Evolutionary conservation across 2,797 vertebrate species (phyloP).

Genomic region (Pelodytes ibericus): DNA sequence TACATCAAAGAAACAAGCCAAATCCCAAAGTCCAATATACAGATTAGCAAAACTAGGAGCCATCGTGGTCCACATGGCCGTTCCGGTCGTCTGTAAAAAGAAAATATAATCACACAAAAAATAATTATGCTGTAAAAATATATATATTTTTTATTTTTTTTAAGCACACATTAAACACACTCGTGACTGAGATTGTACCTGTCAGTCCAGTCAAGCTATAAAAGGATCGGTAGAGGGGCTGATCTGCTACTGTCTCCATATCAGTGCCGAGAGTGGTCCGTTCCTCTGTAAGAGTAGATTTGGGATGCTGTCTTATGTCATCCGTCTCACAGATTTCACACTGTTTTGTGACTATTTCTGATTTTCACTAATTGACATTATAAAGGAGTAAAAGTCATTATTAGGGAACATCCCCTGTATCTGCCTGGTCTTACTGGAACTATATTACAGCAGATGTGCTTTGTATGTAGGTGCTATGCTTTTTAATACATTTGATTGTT

Average conservation of each 20-base stretch:
- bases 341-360: neutral
- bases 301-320: neutral
- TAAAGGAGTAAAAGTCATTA: neutral
- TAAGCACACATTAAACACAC: constrained; percentile 34
- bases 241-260: neutral
- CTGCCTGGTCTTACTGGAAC: too few relatives aligned
- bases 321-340: neutral
- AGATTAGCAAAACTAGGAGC: constrained; percentile 53
- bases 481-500: too few relatives aligned
- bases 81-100: constrained; percentile 53
- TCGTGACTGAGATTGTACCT: constrained; percentile 6
- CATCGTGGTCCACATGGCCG: constrained; percentile 49
- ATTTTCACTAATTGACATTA: neutral
- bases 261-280: neutral
- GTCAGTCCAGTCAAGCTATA: neutral
- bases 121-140: constrained; percentile 48
- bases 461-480: too few relatives aligned
- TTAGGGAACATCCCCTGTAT: too few relatives aligned
- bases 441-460: too few relatives aligned
- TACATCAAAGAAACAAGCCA: constrained; percentile 51
- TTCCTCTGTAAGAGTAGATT: constrained; percentile 7
- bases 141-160: too few relatives aligned
- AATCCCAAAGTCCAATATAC: constrained; percentile 43
- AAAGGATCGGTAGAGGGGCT: constrained; percentile 15
- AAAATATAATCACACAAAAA: constrained; percentile 52